Evolutionary conservation across 1,140 invertebrate genomes (phyloP), one percentile per base, ranked within the genome.

Genomic region (Manduca sexta): DNA sequence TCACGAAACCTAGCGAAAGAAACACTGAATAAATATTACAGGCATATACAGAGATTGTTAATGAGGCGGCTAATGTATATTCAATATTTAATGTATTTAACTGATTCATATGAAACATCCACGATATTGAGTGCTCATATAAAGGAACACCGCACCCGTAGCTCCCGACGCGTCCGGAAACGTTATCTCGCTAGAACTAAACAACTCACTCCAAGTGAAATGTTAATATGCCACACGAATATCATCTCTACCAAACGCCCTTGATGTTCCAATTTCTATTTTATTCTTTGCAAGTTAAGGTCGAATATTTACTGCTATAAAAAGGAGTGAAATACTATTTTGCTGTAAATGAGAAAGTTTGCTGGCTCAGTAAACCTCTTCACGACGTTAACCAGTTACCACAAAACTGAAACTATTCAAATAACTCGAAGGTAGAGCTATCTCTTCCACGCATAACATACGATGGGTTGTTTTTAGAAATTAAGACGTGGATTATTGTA

Each of bases 111-210:
- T 26, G 10, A 39, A 39, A 59, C 61, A 64, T 62, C 41, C 31
- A 50, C 52, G 33, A 30, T 56, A 52, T 64, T 61, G 59, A 54
- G 46, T 12, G 56, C 56, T 38, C 61, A 55, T 43, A 31, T 35
- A 45, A 56, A 56, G 51, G 55, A 55, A 67, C 49, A 60, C 56
- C 51, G 45, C 56, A 56, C 51, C 60, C 55, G 41, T 52, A 55
- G 57, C 64, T 66, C 56, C 54, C 59, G 52, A 61, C 53, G 61
- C 65, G 49, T 57, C 60, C 69, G 64, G 69, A 73, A 69, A 64
- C 64, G 61, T 73, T 73, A 71, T 74, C 70, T 76, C 52, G 56
- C 57, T 56, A 48, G 54, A 64, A 69, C 68, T 74, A 73, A 72
- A 75, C 68, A 75, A 73, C 72, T 74, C 59, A 72, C 64, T 69